phyloP scores from a whole-genome alignment of 2,888 invertebrate genomes.

The Cataglyphis cursor region DNA sequence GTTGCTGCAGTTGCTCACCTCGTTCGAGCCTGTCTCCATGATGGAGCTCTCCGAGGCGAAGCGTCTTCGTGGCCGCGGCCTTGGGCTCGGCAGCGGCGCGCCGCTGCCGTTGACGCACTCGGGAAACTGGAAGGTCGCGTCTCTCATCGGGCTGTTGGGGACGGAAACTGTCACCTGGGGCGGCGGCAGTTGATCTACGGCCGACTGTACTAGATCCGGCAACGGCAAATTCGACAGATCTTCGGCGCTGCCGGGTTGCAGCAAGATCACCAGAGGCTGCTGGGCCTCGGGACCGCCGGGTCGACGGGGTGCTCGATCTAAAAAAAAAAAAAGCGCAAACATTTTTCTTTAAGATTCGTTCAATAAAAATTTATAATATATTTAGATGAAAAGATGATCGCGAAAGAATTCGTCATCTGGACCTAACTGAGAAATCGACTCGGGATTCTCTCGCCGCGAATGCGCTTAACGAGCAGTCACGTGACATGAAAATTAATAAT shows the following conservation, averaged over 20 bases:
- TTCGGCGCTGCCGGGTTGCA: slow-evolving; percentile 76
- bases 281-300: slow-evolving; percentile 75
- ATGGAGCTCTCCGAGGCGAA: slow-evolving; percentile 83
- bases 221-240: slow-evolving; percentile 83
- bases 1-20: slow-evolving; percentile 62
- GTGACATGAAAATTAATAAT: slow-evolving; percentile 34
- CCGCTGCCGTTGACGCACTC: slow-evolving; percentile 76
- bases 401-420: background rate
- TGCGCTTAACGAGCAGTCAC: background rate
- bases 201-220: slow-evolving; percentile 85
- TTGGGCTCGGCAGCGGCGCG: slow-evolving; percentile 83
- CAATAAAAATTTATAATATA: background rate
- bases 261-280: slow-evolving; percentile 81
- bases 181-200: slow-evolving; percentile 84
- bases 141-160: slow-evolving; percentile 85
- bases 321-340: slow-evolving; percentile 26
- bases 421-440: background rate
- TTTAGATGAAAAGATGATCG: background rate
- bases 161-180: slow-evolving; percentile 86
- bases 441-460: background rate
- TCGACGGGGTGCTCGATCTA: slow-evolving; percentile 84
- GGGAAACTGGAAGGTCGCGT: slow-evolving; percentile 85
- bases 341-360: background rate
- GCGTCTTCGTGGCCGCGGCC: slow-evolving; percentile 85
- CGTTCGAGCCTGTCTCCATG: slow-evolving; percentile 78